Base-by-base conservation (phyloP, 2,797 vertebrate genomes). In the Setipinna tenuifilis region DNA sequence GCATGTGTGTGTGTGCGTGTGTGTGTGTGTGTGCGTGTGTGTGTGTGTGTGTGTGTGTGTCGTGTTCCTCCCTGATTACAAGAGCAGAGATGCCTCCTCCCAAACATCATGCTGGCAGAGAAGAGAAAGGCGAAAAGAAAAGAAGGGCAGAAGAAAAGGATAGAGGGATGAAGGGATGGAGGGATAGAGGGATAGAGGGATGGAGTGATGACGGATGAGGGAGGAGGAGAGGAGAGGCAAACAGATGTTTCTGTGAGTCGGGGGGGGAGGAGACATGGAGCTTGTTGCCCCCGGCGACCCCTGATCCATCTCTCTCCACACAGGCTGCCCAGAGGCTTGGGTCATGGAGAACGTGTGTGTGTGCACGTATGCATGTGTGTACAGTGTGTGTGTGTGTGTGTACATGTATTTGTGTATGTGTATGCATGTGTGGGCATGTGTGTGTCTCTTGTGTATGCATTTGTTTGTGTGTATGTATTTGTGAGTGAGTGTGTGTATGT, bases 111-210 rank as follows among this genome's bases (percentile, higher is more conserved):
- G 46, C 46, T 4, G 68, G 14, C 4, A 35, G 3, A 17, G 25
- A 71, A 75, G n/a, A 41, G 31, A 75, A 28, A 68, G 6, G 5
- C 11, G 10, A 25, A 62, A 62, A 23, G 23, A 65, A 28, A 9
- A 28, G 62, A 68, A 14, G 16, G 25, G 46, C 46, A 54, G 25
- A 35, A 71, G 31, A 41, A 14, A 75, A 17, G 28, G 31, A 71
- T 28, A 6, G 7, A 31, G 1, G 25, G 19, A 65, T 25, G 23
- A 58, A 90, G 25, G 31, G 87, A 83, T n/a, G n/a, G n/a, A n/a
- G n/a, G n/a, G n/a, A n/a, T n/a, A n/a, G n/a, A n/a, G n/a, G 28
- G 31, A 71, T 28, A 6, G 7, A 31, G 1, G 25, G 19, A 65
- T 25, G 23, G 57, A 90, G 25, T 19, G 87, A 83, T 41, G 35